These are phyloP conservation scores for Pteropus alecto DNA, from an alignment of 2,113 vertebrate species.

Conservation along the genomic window DNA sequence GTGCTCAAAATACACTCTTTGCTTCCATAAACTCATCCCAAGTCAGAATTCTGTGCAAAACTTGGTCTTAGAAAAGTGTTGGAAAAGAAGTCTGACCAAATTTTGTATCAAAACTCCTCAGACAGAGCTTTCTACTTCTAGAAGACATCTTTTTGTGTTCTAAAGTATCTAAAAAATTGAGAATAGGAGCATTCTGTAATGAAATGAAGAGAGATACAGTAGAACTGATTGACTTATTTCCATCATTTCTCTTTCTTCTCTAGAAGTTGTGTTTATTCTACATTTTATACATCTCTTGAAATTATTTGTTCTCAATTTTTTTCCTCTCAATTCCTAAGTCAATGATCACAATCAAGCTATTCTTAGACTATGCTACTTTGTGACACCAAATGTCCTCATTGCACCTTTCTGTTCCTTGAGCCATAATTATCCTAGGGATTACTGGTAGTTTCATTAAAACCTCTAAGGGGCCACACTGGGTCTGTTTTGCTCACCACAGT, in stretches of 20 bases:
- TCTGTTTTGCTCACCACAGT: neutral
- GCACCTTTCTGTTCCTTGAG: neutral
- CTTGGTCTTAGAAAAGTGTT: neutral
- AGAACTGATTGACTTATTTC: neutral
- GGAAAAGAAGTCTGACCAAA: neutral
- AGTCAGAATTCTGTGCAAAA: neutral
- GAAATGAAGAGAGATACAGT: neutral
- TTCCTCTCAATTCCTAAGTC: neutral
- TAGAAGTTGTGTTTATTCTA: neutral
- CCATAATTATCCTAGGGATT: neutral
- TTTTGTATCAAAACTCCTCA: neutral
- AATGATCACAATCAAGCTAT: neutral
- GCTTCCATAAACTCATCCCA: neutral
- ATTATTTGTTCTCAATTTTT: neutral
- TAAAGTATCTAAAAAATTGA: neutral
- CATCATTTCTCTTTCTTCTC: neutral
- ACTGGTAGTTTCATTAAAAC: neutral
- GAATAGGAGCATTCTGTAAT: neutral
- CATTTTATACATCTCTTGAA: neutral
- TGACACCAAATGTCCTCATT: neutral
- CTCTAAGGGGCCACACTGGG: neutral
- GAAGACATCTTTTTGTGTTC: neutral
- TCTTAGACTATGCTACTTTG: neutral
- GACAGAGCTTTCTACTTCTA: conserved; percentile 1
- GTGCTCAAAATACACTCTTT: neutral